Evolutionary conservation across 2,797 vertebrate species (phyloP).

Genomic region (Neosilurus hyrtlii): DNA sequence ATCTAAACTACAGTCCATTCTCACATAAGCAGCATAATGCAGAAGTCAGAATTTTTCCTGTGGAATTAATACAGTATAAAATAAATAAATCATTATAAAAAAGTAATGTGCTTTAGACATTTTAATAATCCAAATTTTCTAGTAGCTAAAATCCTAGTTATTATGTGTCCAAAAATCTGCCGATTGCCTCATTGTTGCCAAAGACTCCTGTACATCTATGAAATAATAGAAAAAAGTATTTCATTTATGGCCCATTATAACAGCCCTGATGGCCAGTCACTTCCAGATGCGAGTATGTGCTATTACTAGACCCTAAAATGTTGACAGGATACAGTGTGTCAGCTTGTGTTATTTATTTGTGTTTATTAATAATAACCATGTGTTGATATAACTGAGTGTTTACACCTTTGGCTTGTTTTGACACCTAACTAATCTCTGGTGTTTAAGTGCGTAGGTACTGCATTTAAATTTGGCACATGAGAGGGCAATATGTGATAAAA

Average conservation of each 20-base stretch:
- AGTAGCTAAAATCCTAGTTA: background rate
- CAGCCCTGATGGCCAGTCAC: background rate
- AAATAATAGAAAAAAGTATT: background rate
- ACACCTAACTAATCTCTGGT: background rate
- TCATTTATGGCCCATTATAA: background rate
- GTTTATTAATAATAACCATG: background rate
- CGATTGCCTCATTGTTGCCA: background rate
- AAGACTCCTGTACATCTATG: background rate
- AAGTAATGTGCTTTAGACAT: background rate
- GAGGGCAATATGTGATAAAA: background rate
- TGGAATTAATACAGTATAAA: too few species aligned
- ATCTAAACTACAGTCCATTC: too few species aligned
- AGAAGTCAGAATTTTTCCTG: too few species aligned
- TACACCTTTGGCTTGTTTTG: slow-evolving; percentile 6
- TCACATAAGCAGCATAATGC: too few species aligned
- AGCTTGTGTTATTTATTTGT: background rate
- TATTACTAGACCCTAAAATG: background rate
- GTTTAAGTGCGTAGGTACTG: background rate
- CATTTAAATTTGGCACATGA: background rate
- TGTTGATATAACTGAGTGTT: slow-evolving; percentile 10
- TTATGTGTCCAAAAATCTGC: background rate
- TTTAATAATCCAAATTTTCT: background rate
- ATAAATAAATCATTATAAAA: too few species aligned
- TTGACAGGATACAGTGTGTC: background rate
- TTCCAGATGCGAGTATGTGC: background rate